These are phyloP conservation scores for Tringa solitaria DNA, from an alignment of 2,113 vertebrate genomes.

Conservation along the genomic window DNA sequence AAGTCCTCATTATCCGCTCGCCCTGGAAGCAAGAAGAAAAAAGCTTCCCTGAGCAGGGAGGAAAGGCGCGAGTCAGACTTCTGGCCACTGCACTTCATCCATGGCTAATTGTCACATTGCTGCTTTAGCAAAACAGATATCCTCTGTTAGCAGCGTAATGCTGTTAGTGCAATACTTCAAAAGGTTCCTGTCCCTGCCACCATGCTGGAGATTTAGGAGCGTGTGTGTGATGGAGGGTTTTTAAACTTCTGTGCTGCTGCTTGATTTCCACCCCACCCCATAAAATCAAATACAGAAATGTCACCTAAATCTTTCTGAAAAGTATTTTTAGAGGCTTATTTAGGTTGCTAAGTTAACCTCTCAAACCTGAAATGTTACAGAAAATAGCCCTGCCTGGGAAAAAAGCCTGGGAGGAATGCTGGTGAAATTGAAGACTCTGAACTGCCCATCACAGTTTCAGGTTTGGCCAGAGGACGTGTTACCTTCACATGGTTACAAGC, in stretches of 20 bases:
- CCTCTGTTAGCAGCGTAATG: not conserved
- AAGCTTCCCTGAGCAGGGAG: not conserved
- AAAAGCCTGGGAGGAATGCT: not conserved
- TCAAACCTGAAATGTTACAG: not conserved
- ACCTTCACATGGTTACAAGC: not conserved
- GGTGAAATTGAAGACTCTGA: not conserved
- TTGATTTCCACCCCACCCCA: not conserved
- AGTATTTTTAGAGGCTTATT: not conserved
- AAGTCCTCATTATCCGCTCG: not conserved
- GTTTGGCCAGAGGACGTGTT: not conserved
- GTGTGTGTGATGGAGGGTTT: not conserved
- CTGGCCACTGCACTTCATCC: not conserved
- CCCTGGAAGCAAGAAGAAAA: not conserved
- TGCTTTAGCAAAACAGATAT: not conserved
- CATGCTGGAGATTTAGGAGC: not conserved
- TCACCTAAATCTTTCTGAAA: not conserved
- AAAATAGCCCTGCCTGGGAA: not conserved
- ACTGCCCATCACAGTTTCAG: not conserved
- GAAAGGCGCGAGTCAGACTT: not conserved
- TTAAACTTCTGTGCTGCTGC: not conserved
- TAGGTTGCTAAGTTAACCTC: not conserved
- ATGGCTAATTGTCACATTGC: not conserved
- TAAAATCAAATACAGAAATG: not conserved
- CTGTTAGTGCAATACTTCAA: not conserved
- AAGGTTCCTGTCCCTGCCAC: not conserved